Conservation (phyloP, 53 echinoderm and acorn worm genomes). For the Apostichopus leukothele region DNA sequence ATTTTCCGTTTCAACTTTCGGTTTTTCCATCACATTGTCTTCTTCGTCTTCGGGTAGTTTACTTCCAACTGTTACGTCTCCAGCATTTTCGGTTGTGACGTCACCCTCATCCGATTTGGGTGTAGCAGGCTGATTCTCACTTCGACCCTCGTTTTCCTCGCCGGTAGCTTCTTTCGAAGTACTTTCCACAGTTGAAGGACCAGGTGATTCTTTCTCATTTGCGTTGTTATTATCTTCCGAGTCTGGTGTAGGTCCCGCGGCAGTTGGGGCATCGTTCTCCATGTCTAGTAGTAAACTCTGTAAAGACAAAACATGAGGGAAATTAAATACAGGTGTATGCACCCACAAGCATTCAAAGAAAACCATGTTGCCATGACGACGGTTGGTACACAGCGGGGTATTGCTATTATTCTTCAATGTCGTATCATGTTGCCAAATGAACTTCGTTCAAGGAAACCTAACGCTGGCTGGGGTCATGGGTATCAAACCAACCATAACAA, state of each 20-base stretch:
- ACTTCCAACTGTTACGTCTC: slow-evolving; percentile 15
- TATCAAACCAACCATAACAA: slow-evolving; percentile 14
- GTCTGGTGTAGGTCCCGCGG: slow-evolving; percentile 42
- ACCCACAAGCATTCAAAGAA: background rate
- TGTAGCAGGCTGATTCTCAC: slow-evolving; percentile 15
- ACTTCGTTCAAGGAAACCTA: slow-evolving; percentile 13
- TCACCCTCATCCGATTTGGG: slow-evolving; percentile 5
- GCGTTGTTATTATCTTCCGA: slow-evolving; percentile 45
- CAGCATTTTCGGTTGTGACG: background rate
- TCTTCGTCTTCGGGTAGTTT: background rate
- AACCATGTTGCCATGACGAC: background rate
- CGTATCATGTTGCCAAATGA: slow-evolving; percentile 24
- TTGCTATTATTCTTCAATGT: slow-evolving; percentile 3
- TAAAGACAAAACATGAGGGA: background rate
- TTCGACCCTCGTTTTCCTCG: background rate
- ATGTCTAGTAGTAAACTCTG: background rate
- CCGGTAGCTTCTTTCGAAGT: background rate
- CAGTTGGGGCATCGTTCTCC: slow-evolving; percentile 47
- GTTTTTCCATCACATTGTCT: background rate
- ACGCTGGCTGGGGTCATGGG: slow-evolving; percentile 15
- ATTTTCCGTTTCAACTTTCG: background rate
- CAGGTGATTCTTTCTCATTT: slow-evolving; percentile 30
- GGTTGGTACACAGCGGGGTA: background rate
- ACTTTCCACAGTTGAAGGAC: slow-evolving; percentile 20
- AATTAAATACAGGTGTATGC: slow-evolving; percentile 24